phyloP scores from a whole-genome alignment of 2,797 vertebrate species.

The Iguana delicatissima region DNA sequence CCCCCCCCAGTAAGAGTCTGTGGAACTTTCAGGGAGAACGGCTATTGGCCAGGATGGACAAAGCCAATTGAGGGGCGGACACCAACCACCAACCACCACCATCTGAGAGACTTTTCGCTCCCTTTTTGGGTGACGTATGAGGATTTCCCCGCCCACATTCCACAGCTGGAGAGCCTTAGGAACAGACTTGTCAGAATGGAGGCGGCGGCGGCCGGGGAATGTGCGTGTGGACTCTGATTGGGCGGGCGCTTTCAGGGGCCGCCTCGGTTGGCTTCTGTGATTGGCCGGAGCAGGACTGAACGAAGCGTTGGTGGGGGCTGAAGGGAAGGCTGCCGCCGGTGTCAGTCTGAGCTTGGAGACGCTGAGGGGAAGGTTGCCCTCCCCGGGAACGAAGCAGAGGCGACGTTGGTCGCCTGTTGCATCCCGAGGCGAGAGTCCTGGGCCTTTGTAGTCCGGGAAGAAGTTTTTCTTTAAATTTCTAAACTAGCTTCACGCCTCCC shows the following conservation, averaged over 20 bases:
- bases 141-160: slow-evolving; percentile 66
- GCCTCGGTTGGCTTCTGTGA: not conserved
- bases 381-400: too few species aligned
- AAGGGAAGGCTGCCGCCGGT: not conserved
- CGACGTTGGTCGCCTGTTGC: not conserved
- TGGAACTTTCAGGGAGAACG: not conserved
- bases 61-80: accelerated
- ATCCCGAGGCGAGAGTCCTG: too few species aligned
- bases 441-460: too few species aligned
- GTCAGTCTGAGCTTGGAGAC: slow-evolving; percentile 55
- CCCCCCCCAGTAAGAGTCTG: not conserved
- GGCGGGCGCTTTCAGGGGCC: accelerated
- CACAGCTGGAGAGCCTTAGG: slow-evolving; percentile 43
- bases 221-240: slow-evolving; percentile 53
- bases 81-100: too few species aligned
- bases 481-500: too few species aligned
- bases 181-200: not conserved
- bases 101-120: not conserved
- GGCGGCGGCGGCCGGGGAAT: not conserved
- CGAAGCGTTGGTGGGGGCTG: not conserved
- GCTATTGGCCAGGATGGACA: slow-evolving; percentile 52
- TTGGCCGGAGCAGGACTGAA: slow-evolving; percentile 66
- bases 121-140: slow-evolving; percentile 24
- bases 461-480: too few species aligned
- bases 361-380: not conserved